Evolutionary conservation across 2,888 invertebrate species (phyloP), one percentile per base, ranked within the genome.

Genomic region (Cordilura impudica): DNA sequence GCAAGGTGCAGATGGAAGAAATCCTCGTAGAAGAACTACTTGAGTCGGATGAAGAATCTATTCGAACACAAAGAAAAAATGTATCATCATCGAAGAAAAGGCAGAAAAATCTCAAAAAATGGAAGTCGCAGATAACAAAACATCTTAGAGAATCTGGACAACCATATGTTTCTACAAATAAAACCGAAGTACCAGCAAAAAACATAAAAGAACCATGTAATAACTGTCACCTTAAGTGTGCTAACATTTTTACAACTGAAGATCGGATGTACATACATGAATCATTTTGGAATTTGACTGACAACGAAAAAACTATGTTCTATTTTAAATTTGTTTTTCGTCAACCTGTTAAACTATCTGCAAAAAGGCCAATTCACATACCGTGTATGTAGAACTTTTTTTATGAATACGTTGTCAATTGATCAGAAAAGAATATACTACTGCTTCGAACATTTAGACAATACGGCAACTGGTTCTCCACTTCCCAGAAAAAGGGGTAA

Each of bases 71-170:
- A n/a, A n/a, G n/a, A n/a, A n/a, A n/a, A n/a, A n/a, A n/a, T n/a
- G n/a, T n/a, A n/a, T n/a, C n/a, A n/a, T 31, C 31, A 31, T 2
- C 54, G 18, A 54, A 54, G 12, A 54, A 54, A 31, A 54, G 31
- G 18, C 31, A 54, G 53, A 54, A 31, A 54, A 54, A 31, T 16
- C 14, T 5, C 6, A 5, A 45, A 31, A 31, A 31, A 31, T 54
- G 54, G 31, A 31, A 54, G 18, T 54, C 31, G 4, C 19, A 29
- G 2, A 54, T 31, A 18, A 54, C 31, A 54, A 54, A 54, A 54
- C 8, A 18, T 8, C 29, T 54, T 4, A 29, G 54, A 54, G 54
- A 54, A 54, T 54, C 29, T 18, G 54, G 54, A 54, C n/a, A 54
- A 18, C 4, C 16, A 54, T 54, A 54, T 21, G 7, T 31, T 31